A percentile compares a stretch with the other conserved stretches of the same genome.
Evolutionary conservation across 2,113 vertebrate species (phyloP).

Genomic region (Lonchura striata): DNA sequence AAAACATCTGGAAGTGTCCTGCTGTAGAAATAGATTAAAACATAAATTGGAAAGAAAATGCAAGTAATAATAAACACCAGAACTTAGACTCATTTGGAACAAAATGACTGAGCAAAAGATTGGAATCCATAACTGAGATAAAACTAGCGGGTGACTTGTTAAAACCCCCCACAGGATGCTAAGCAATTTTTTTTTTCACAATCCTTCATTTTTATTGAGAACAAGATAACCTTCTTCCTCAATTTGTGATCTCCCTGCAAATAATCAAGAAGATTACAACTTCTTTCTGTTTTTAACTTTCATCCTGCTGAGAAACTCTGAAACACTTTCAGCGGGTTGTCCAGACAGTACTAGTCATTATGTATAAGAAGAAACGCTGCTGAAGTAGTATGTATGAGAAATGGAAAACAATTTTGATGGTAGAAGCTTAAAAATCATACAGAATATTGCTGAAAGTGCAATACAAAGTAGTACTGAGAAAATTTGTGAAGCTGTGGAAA

Average conservation of each 20-base stretch:
- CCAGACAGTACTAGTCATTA: neutral
- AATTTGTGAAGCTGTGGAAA: neutral
- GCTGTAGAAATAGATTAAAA: neutral
- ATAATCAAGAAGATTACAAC: neutral
- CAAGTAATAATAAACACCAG: neutral
- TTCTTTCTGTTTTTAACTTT: conserved; percentile 2
- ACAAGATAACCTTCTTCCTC: neutral
- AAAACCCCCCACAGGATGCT: neutral
- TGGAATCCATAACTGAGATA: neutral
- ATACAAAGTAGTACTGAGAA: neutral
- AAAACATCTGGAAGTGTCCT: neutral
- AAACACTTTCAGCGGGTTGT: neutral
- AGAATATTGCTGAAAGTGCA: neutral
- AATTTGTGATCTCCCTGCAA: neutral
- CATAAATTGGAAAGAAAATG: neutral
- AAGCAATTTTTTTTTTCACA: neutral
- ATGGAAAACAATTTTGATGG: neutral
- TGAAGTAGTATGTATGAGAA: neutral
- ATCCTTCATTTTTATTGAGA: neutral
- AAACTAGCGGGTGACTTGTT: neutral
- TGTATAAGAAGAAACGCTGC: neutral
- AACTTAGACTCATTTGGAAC: neutral
- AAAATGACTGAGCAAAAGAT: neutral
- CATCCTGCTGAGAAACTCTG: neutral
- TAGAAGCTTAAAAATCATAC: neutral